Base-by-base conservation (phyloP, 2,113 vertebrate genomes). In the Urocynchramus pylzowi region DNA sequence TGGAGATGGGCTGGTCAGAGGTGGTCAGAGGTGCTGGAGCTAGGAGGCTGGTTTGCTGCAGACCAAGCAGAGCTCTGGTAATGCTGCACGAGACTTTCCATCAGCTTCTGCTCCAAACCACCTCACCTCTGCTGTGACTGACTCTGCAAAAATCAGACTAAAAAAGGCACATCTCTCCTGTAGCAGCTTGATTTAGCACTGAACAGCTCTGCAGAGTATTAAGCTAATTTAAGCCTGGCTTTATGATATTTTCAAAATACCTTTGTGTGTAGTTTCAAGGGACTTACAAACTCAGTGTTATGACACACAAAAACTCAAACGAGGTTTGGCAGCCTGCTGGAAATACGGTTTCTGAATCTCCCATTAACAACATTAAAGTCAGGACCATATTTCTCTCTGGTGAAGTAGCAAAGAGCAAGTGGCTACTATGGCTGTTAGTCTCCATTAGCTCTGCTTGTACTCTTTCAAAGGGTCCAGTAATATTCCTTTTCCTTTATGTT, bases 361-460 rank as follows among this genome's bases (percentile, higher is more conserved):
- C 35, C n/a, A 77, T 83, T 90, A 93, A 93, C 16, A 85, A 85
- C 93, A 87, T 88, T 75, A 84, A 90, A 86, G 28, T 24, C 69
- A 84, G 41, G 60, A 56, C 27, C 26, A 11, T 59, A 47, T 54
- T 90, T 77, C 17, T 69, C 26, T 80, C 93, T 71, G 59, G n/a
- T 77, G 77, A 90, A 93, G 64, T 42, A 89, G 33, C n/a, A 85
- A 85, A 56, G 13, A 61, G 3, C 53, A 56, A 81, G 39, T 41
- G 60, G 54, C n/a, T 87, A n/a, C 52, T 52, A 5, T 20, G 33
- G 16, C 7, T 42, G 24, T 45, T 69, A 49, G 56, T 18, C 27
- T 85, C 28, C 19, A 53, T 73, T 71, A 78, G 15, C 35, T 78
- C 41, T 76, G 22, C n/a, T 63, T 39, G n/a, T 30, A 21, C 50